Conservation (phyloP, 2,113 vertebrate species). For the Chloroceryle aenea region DNA sequence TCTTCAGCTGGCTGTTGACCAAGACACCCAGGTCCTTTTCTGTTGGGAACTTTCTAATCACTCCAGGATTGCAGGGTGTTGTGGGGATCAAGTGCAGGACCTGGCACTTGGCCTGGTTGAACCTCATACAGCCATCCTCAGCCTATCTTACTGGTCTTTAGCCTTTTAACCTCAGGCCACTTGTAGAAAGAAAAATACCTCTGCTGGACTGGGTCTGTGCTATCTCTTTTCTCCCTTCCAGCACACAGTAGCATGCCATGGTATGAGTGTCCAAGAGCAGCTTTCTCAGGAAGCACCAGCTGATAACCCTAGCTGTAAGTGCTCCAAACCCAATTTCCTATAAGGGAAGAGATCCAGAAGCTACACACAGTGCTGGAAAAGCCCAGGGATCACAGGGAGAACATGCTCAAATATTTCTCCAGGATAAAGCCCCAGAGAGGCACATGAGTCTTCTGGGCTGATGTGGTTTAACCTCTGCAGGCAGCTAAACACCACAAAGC, state of each 20-base stretch:
- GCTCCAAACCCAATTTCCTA: not conserved
- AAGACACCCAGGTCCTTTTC: too few species aligned
- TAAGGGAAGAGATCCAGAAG: not conserved
- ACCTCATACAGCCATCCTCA: too few species aligned
- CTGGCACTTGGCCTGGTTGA: too few species aligned
- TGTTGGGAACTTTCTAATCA: too few species aligned
- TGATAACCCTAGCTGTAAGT: not conserved
- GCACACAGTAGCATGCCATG: accelerated
- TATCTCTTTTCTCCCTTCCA: not conserved
- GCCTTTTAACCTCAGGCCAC: not conserved
- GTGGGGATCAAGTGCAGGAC: too few species aligned
- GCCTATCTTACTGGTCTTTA: not conserved
- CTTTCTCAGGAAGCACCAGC: not conserved
- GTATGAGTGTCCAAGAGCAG: not conserved
- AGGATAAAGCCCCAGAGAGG: not conserved
- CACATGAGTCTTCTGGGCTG: accelerated
- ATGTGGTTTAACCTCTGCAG: too few species aligned
- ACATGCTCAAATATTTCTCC: not conserved
- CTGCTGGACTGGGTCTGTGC: not conserved
- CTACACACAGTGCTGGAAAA: not conserved
- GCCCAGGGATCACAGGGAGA: not conserved
- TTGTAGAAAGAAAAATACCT: too few species aligned
- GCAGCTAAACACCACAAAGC: too few species aligned
- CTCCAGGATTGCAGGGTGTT: too few species aligned
- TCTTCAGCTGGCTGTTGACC: too few species aligned